phyloP scores from a whole-genome alignment of 2,888 invertebrate genomes.

The Pheosia tremula region DNA sequence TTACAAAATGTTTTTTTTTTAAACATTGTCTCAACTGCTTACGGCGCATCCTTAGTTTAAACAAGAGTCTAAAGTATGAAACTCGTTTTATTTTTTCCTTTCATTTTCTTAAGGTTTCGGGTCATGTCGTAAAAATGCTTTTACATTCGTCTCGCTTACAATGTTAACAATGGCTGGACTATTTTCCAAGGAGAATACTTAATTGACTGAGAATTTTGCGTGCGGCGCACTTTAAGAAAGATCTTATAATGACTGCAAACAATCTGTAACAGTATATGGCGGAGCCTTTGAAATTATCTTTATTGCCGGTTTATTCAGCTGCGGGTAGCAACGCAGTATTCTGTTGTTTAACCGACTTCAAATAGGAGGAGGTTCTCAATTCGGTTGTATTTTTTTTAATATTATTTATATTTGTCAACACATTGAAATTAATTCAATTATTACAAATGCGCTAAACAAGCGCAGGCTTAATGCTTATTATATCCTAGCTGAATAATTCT shows the following conservation, averaged over 20 bases:
- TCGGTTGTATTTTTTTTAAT: too few relatives aligned
- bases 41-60: slow-evolving; percentile 16
- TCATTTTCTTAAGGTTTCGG: slow-evolving; percentile 62
- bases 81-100: slow-evolving; percentile 69
- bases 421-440: too few relatives aligned
- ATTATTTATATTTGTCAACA: too few relatives aligned
- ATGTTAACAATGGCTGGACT: slow-evolving; percentile 70
- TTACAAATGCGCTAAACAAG: too few relatives aligned
- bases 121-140: slow-evolving; percentile 70
- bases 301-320: not conserved
- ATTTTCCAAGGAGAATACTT: slow-evolving; percentile 57
- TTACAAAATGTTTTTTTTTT: too few relatives aligned
- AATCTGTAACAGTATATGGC: slow-evolving; percentile 28
- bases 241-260: slow-evolving; percentile 33
- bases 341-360: not conserved
- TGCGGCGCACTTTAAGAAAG: slow-evolving; percentile 36
- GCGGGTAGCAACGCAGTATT: not conserved
- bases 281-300: slow-evolving; percentile 1
- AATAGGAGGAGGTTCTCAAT: too few relatives aligned
- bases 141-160: slow-evolving; percentile 70
- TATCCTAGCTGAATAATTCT: too few relatives aligned
- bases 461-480: too few relatives aligned
- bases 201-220: slow-evolving; percentile 54
- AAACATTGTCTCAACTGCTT: too few relatives aligned
- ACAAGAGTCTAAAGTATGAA: slow-evolving; percentile 57